phyloP scores from a whole-genome alignment of 92 coral and sea anemone species.

The Siderastrea radians region DNA sequence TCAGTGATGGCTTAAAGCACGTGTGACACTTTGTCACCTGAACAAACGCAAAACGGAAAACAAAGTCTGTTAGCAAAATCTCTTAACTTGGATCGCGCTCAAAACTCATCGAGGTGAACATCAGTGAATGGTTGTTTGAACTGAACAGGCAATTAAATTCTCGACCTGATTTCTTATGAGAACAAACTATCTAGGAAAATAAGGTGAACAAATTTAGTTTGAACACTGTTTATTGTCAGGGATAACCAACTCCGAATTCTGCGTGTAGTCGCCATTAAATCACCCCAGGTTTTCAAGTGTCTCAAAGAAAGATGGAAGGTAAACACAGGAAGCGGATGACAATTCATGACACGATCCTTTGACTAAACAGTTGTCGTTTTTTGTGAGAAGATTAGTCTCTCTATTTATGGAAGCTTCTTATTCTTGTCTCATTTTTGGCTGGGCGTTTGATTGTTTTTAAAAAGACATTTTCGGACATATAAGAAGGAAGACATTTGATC shows the following conservation, averaged over 20 bases:
- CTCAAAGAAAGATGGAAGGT: conserved; percentile 48
- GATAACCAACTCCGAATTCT: neutral
- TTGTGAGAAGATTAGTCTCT: conserved; percentile 40
- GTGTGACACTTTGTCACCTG: conserved; percentile 4
- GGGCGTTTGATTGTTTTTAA: neutral
- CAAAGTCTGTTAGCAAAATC: conserved; percentile 26
- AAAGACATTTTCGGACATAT: neutral
- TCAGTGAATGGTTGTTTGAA: neutral
- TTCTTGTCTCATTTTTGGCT: conserved; percentile 26
- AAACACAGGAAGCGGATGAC: conserved; percentile 55
- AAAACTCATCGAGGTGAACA: neutral
- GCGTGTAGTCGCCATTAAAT: conserved; percentile 50
- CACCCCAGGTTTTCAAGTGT: conserved; percentile 62
- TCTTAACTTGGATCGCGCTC: conserved; percentile 3
- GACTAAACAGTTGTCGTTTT: conserved; percentile 8
- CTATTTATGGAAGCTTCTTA: conserved; percentile 45
- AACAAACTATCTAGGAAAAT: neutral
- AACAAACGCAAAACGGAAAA: conserved; percentile 13
- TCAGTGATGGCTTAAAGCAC: conserved; percentile 18
- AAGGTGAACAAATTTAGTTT: neutral
- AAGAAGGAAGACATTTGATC: neutral
- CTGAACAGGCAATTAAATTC: neutral
- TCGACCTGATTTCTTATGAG: neutral
- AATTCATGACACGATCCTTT: conserved; percentile 34
- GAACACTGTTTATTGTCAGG: neutral